Evolutionary conservation across 2,888 invertebrate genomes (phyloP).

Genomic region (Drosophila subsilvestris): DNA sequence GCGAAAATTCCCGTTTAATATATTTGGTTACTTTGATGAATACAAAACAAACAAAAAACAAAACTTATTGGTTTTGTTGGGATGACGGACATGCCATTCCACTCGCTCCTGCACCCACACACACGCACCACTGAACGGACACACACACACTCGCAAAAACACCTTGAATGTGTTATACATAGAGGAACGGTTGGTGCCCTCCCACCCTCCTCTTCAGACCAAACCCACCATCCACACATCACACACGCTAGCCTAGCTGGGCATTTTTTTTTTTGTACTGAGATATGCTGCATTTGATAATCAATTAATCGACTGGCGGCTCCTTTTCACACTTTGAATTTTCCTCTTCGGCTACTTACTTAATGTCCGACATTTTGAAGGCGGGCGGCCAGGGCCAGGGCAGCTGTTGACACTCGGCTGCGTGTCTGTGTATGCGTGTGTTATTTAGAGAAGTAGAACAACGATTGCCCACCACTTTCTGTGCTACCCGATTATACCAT

Average conservation of each 20-base stretch:
- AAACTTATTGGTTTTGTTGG: background rate
- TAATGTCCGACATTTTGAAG: constrained; percentile 83
- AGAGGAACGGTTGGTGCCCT: background rate
- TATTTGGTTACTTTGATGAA: background rate
- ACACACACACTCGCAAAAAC: constrained; percentile 12
- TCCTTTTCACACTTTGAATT: constrained; percentile 6
- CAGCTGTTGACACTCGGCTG: constrained; percentile 72
- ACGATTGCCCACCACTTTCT: constrained; percentile 62
- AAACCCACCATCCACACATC: constrained; percentile 11
- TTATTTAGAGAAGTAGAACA: constrained; percentile 62
- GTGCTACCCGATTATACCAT: background rate
- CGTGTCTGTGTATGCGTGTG: constrained; percentile 26
- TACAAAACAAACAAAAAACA: background rate
- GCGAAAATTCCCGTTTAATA: background rate
- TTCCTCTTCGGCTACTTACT: constrained; percentile 76
- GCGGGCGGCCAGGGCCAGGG: constrained; percentile 42
- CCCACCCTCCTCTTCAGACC: background rate
- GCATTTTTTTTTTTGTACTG: background rate
- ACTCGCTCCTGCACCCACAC: constrained; percentile 26
- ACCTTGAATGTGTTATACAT: constrained; percentile 33
- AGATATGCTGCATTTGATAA: background rate
- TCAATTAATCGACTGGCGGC: constrained; percentile 6
- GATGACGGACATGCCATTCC: background rate
- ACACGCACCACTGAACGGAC: constrained; percentile 6
- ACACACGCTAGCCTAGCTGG: background rate